phyloP scores from a whole-genome alignment of 1,140 invertebrate species.

The Drosophila lowei region DNA sequence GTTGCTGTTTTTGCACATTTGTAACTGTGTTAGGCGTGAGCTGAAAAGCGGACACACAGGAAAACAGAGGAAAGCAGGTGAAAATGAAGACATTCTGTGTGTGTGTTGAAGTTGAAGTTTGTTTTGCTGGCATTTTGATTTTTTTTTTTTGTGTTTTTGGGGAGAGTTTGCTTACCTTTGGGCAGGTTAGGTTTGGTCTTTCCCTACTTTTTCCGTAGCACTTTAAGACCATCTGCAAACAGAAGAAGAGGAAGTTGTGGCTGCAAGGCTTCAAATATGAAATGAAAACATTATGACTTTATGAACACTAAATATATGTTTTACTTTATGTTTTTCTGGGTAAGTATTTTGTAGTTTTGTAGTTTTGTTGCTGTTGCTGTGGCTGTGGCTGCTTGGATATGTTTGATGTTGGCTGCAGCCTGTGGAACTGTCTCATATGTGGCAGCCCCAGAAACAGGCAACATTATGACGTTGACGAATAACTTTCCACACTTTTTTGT shows the following conservation, averaged over 20 bases:
- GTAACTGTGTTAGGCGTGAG: conserved; percentile 56
- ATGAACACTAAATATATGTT: conserved; percentile 54
- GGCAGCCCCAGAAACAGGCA: conserved; percentile 33
- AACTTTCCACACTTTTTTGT: conserved; percentile 61
- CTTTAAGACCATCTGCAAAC: conserved; percentile 59
- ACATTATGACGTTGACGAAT: conserved; percentile 66
- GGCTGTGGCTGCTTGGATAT: conserved; percentile 8
- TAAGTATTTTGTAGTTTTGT: conserved; percentile 6
- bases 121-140: conserved; percentile 42
- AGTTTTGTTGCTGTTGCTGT: background rate
- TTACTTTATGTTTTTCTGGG: conserved; percentile 14
- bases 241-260: conserved; percentile 15
- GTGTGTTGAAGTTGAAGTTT: conserved; percentile 53
- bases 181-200: conserved; percentile 30
- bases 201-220: conserved; percentile 34
- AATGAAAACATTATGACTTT: conserved; percentile 73
- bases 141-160: background rate
- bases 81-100: conserved; percentile 67
- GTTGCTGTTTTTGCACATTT: conserved; percentile 47
- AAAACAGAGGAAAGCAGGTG: conserved; percentile 28
- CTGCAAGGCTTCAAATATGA: conserved; percentile 55
- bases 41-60: conserved; percentile 29
- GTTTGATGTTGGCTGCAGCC: conserved; percentile 48
- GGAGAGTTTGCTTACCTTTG: conserved; percentile 57
- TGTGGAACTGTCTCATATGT: conserved; percentile 17